Evolutionary conservation across 1,140 invertebrate genomes (phyloP).

Genomic region (Contarinia nasturtii): DNA sequence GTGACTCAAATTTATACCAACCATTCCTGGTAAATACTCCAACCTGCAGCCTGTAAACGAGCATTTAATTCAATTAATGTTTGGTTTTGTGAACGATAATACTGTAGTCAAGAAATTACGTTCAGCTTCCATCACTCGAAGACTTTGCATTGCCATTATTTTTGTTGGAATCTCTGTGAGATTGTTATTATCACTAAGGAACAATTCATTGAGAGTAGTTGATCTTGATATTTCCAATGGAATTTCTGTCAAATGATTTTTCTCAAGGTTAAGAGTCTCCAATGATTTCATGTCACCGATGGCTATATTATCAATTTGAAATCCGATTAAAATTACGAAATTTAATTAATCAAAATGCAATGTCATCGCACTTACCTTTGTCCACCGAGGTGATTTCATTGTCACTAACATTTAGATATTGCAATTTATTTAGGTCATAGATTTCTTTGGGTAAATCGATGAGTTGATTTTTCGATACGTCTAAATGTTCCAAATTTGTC

Average conservation of each 20-base stretch:
- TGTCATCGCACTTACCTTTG: constrained; percentile 11
- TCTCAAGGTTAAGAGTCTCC: constrained; percentile 18
- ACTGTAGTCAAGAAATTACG: constrained; percentile 10
- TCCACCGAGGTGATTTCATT: constrained; percentile 16
- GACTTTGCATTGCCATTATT: constrained; percentile 15
- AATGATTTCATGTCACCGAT: constrained; percentile 5
- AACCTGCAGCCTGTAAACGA: constrained; percentile 16
- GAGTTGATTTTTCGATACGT: constrained; percentile 19
- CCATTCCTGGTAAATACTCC: constrained; percentile 17
- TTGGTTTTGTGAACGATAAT: background rate
- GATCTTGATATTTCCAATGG: constrained; percentile 19
- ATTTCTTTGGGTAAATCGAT: constrained; percentile 14
- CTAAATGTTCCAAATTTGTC: constrained; percentile 20
- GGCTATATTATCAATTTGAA: background rate
- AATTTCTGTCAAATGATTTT: constrained; percentile 16
- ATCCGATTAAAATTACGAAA: background rate
- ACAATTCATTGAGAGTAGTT: constrained; percentile 15
- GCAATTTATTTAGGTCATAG: constrained; percentile 12
- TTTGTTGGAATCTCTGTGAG: constrained; percentile 19
- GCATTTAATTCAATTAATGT: background rate
- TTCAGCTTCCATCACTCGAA: constrained; percentile 18
- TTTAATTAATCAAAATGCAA: constrained; percentile 3
- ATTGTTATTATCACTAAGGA: constrained; percentile 18
- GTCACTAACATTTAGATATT: constrained; percentile 16
- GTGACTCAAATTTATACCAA: constrained; percentile 19